Evolutionary conservation across 30 jellyfish, hydroid and myxozoan genomes (phyloP), one percentile per base, ranked within the genome.

Genomic region (Euphysa ruthae): DNA sequence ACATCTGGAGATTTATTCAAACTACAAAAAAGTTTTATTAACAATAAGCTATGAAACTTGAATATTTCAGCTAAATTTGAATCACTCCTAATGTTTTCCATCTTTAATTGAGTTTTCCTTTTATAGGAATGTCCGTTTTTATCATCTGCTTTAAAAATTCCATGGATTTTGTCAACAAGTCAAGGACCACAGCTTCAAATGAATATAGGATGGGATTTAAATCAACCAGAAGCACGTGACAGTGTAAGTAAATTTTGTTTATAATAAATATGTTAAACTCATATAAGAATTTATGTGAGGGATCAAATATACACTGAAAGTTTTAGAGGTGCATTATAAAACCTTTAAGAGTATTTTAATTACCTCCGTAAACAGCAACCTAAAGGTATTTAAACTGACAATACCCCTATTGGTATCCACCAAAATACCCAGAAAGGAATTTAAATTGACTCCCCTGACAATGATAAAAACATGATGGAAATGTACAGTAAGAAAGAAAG

Each of bases 141-240:
- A 24, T 75, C 73, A 27, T 79, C 84, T 22, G 97, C 97, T 20
- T 58, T 88, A 61, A 66, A 54, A 63, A 32, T 88, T 38, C 97
- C 97, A 27, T 88, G 97, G 97, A 88, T 93, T 23, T 81, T 88
- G 19, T 88, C 97, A 1, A 88, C 97, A 56, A 88, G 97, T 58
- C 97, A 88, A 35, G 93, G 74, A 58, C 97, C 97, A 29, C 97
- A 88, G 63, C 97, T 79, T 35, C 97, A 88, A 55, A 88, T 88
- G 97, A 70, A 88, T 70, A 52, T 89, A 32, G 97, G 97, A 5
- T 79, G 79, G 34, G 97, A 88, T 63, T 58, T 78, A 43, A 79
- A 84, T 6, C 79, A 79, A 4, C 97, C 97, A 6, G 97, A 88
- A 88, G 94, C 81, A 19, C 83, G 81, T 31, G 97, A 88, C 42